Evolutionary conservation across 2,888 invertebrate genomes (phyloP).

Genomic region (Drosophila subquinaria): DNA sequence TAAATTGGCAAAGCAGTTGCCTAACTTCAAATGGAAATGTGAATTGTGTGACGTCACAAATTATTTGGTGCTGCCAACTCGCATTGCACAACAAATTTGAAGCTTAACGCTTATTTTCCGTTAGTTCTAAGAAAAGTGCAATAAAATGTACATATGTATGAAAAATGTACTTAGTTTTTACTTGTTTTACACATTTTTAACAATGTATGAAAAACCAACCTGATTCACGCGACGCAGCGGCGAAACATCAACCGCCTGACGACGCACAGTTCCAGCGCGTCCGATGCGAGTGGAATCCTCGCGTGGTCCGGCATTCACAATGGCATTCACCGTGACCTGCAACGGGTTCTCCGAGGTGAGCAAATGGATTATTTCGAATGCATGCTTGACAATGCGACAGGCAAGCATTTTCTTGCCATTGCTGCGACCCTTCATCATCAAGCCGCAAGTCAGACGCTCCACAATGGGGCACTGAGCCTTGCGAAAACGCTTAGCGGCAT

Average conservation of each 20-base stretch:
- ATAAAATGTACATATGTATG: too few species aligned
- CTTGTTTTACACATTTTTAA: too few species aligned
- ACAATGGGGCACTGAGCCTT: constrained; percentile 99
- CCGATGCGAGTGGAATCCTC: constrained; percentile 99
- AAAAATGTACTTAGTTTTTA: too few species aligned
- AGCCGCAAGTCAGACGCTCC: constrained; percentile 97
- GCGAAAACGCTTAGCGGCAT: constrained; percentile 98
- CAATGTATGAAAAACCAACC: background rate
- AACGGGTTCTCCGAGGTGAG: constrained; percentile 58
- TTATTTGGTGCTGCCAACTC: too few species aligned
- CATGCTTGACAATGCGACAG: constrained; percentile 99
- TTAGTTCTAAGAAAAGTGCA: too few species aligned
- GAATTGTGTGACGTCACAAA: too few species aligned
- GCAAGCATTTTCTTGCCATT: constrained; percentile 99
- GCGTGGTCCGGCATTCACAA: constrained; percentile 99
- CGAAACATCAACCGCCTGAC: constrained; percentile 99
- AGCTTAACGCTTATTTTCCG: too few species aligned
- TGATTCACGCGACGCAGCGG: constrained; percentile 97
- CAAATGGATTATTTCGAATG: constrained; percentile 90
- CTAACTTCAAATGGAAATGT: too few species aligned
- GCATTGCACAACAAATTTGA: too few species aligned
- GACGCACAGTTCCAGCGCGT: constrained; percentile 99
- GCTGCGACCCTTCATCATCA: constrained; percentile 99
- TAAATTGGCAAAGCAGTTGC: too few species aligned
- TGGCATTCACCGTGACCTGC: constrained; percentile 87